Conservation (phyloP, 2,113 vertebrate species). For the Willisornis vidua region DNA sequence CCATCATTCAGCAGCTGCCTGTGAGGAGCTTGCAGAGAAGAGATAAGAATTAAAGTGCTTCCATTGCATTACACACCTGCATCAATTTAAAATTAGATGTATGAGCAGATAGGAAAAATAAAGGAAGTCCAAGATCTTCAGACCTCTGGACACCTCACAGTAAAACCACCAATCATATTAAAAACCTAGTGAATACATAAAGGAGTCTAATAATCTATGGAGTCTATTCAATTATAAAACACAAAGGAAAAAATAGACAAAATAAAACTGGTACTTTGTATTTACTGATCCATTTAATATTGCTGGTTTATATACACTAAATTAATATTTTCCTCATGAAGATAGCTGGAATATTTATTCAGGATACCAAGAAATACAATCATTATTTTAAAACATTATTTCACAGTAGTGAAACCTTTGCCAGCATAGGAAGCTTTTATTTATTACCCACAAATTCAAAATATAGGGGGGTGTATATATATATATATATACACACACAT, state of each 20-base stretch:
- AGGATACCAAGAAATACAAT: background rate
- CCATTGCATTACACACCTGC: background rate
- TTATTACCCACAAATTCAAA: background rate
- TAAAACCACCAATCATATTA: background rate
- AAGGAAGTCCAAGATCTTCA: background rate
- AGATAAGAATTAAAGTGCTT: background rate
- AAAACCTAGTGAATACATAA: constrained; percentile 14
- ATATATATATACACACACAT: background rate
- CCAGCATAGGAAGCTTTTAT: background rate
- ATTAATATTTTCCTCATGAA: constrained; percentile 3
- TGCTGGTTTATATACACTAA: background rate
- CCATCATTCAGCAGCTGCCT: accelerated
- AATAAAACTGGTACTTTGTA: background rate
- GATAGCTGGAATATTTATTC: background rate
- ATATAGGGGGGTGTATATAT: too few relatives aligned
- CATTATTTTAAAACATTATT: background rate
- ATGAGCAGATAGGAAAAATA: background rate
- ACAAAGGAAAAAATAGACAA: background rate
- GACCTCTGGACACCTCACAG: background rate
- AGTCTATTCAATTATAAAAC: background rate
- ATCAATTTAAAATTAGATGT: background rate
- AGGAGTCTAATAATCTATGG: background rate
- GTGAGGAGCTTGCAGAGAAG: background rate
- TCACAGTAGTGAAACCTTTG: background rate
- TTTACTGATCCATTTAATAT: background rate